These are phyloP conservation scores for Leucophenga maculata DNA, from an alignment of 2,888 invertebrate genomes.

Conservation along the genomic window DNA sequence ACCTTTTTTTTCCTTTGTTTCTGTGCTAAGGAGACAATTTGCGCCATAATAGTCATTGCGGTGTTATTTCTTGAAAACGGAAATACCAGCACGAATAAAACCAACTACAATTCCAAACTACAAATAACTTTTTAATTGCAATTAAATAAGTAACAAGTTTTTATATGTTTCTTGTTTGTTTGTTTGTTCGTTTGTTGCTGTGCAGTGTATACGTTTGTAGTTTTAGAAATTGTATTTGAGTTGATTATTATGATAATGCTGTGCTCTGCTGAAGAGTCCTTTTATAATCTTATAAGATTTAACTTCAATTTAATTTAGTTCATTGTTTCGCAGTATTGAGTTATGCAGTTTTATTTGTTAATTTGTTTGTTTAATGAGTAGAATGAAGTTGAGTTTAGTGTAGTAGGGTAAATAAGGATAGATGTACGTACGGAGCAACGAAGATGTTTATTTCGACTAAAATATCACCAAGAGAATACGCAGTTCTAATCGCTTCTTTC, in stretches of 20 bases:
- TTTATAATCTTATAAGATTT: too few species aligned
- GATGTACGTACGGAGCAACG: too few species aligned
- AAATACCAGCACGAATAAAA: not conserved
- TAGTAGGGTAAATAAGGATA: too few species aligned
- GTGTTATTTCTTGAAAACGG: conserved; percentile 29
- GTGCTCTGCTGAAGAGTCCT: too few species aligned
- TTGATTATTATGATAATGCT: too few species aligned
- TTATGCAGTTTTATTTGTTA: conserved; percentile 65
- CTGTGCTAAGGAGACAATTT: conserved; percentile 58
- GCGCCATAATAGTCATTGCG: conserved; percentile 50
- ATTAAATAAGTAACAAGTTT: conserved; percentile 66
- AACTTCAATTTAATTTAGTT: too few species aligned
- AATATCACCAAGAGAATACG: too few species aligned
- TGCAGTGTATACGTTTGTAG: conserved; percentile 13
- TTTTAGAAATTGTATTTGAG: conserved; percentile 20
- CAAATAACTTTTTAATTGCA: conserved; percentile 65
- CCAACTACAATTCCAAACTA: conserved; percentile 52
- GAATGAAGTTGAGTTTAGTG: too few species aligned
- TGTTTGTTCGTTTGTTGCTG: conserved; percentile 27
- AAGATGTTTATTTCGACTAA: too few species aligned
- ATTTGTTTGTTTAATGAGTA: conserved; percentile 48
- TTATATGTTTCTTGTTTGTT: conserved; percentile 41
- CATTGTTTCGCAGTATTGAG: conserved; percentile 54
- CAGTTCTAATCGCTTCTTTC: too few species aligned
- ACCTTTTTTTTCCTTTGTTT: too few species aligned